Percentiles rank a stretch among this genome's conserved stretches.
Evolutionary conservation across 2,888 invertebrate genomes (phyloP).

Genomic region (Tipula unca): DNA sequence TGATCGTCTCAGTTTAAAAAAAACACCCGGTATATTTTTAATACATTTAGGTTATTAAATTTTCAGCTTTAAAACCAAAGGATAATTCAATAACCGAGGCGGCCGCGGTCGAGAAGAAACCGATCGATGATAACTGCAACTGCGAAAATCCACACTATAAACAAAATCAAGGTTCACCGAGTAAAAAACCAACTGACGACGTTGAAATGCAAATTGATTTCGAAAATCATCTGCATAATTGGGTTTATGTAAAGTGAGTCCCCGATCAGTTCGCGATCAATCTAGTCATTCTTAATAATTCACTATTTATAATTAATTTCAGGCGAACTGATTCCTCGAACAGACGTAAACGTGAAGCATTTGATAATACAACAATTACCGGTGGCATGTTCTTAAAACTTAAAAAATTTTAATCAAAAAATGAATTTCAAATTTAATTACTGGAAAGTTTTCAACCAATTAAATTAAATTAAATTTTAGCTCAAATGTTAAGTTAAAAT

Average conservation of each 20-base stretch:
- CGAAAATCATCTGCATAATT: slow-evolving; percentile 74
- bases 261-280: neutral
- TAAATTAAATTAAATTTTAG: no score
- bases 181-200: slow-evolving; percentile 41
- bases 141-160: slow-evolving; percentile 23
- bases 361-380: neutral
- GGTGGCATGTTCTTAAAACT: no score
- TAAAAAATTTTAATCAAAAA: no score
- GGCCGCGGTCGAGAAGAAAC: slow-evolving; percentile 21
- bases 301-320: neutral
- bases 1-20: no score
- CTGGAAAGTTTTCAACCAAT: no score
- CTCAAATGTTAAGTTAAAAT: no score
- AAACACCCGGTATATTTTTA: neutral
- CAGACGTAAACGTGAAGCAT: neutral
- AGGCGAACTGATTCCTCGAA: neutral
- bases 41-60: slow-evolving; percentile 20
- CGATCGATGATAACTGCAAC: slow-evolving; percentile 20
- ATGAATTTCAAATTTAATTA: no score
- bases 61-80: slow-evolving; percentile 24
- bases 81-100: neutral
- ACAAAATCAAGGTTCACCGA: neutral
- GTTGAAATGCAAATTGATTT: slow-evolving; percentile 57
- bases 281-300: neutral
- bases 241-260: slow-evolving; percentile 47